phyloP scores from a whole-genome alignment of 92 coral and sea anemone genomes.

The Bergia puertoricense region DNA sequence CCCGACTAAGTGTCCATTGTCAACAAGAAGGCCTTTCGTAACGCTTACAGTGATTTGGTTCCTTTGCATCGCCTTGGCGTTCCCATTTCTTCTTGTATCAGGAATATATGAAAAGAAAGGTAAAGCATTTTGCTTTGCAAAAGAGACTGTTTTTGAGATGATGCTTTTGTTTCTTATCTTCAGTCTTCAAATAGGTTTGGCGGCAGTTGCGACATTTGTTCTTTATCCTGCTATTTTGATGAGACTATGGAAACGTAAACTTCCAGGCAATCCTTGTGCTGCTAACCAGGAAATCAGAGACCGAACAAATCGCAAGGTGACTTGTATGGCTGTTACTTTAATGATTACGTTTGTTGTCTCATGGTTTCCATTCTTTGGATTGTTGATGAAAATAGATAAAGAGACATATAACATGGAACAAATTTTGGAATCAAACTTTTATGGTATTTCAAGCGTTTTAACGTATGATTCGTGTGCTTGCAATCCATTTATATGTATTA shows the following conservation, averaged over 20 bases:
- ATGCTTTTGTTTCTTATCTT: no score
- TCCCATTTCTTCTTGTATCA: no score
- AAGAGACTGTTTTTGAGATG: no score
- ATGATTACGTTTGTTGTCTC: neutral
- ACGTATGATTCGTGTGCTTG: neutral
- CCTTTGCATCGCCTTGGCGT: no score
- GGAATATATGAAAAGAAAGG: no score
- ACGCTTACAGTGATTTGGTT: no score
- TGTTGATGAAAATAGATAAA: neutral
- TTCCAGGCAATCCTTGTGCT: neutral
- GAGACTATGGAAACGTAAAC: neutral
- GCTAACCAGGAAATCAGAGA: slow-evolving; percentile 9
- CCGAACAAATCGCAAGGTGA: slow-evolving; percentile 12
- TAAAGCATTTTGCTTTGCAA: no score
- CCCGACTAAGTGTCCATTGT: no score
- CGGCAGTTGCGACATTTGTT: neutral
- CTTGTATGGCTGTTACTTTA: neutral
- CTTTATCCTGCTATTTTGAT: slow-evolving; percentile 23
- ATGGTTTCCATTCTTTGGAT: neutral
- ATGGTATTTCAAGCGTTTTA: neutral
- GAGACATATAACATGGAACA: neutral
- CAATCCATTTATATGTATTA: neutral
- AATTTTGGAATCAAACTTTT: neutral
- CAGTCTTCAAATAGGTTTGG: neutral
- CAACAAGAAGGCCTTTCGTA: no score